Evolutionary conservation across 2,113 vertebrate genomes (phyloP).

Genomic region (Leucopsar rothschildi): DNA sequence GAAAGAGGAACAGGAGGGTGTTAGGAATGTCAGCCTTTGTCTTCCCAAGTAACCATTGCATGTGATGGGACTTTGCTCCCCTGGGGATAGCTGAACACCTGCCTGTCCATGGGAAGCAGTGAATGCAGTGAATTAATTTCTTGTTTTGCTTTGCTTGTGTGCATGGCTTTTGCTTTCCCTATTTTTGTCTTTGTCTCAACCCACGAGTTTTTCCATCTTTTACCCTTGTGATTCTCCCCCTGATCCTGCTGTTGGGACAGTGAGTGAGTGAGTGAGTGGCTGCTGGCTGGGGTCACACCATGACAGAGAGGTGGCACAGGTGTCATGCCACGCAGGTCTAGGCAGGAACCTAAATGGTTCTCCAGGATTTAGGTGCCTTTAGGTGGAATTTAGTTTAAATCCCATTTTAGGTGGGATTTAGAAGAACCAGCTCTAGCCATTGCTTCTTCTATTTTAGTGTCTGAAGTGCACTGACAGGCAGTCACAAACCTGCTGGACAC

Average conservation of each 20-base stretch:
- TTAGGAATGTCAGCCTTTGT: rapidly evolving
- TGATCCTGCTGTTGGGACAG: rapidly evolving
- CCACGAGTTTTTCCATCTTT: neutral
- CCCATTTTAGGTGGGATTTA: neutral
- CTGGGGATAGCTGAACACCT: neutral
- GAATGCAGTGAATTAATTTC: neutral
- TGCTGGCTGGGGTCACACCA: neutral
- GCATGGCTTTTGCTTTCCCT: neutral
- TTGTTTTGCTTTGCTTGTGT: neutral
- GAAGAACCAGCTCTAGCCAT: neutral
- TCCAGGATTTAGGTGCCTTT: neutral
- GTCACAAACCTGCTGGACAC: neutral
- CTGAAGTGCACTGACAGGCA: neutral
- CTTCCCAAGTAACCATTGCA: rapidly evolving
- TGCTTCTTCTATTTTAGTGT: neutral
- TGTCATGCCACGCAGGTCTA: neutral
- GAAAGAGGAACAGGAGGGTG: rapidly evolving
- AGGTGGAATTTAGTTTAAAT: neutral
- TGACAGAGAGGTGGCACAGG: neutral
- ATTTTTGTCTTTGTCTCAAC: neutral
- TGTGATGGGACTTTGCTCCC: rapidly evolving
- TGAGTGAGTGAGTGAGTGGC: neutral
- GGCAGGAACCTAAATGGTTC: neutral
- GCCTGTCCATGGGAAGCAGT: neutral
- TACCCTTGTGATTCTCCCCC: neutral